Evolutionary conservation across 2,888 invertebrate species (phyloP), one percentile per base, ranked within the genome.

Genomic region (Hofmannophila pseudospretella): DNA sequence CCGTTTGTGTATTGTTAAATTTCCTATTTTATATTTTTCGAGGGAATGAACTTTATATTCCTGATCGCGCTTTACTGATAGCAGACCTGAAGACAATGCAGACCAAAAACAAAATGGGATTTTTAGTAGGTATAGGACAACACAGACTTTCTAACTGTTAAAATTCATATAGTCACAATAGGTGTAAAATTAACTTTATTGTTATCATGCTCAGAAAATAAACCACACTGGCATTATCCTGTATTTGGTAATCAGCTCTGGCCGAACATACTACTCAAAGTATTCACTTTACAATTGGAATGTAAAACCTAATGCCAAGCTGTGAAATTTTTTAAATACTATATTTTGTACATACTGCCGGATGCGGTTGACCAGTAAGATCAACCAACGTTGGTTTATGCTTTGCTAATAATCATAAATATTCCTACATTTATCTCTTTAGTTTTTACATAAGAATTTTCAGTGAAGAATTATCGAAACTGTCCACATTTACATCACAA

Each of bases 181-280:
- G 41, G 40, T 61, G 62, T 58, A 58, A 70, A 68, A 67, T 64
- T 65, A 64, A 76, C 76, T 77, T 78, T 76, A 37, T 38, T 41
- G 51, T 65, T 65, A 66, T 62, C 65, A 63, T 57, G 63, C 67
- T 71, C 65, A 65, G 70, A 79, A 75, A 79, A 74, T 71, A 74
- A 73, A 70, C 69, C 70, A 75, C 68, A 74, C 73, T 64, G 67
- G 46, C 64, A 51, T n/a, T 63, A 58, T 51, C 50, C 51, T 58
- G 54, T 78, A 77, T 82, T 82, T 84, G 84, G 81, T 79, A 75
- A 67, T 69, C 71, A 75, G 77, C 78, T 73, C 67, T 58, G 72
- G 71, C 70, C 64, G 62, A 23, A 68, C 63, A 52, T 59, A 54
- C 49, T 51, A 48, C 47, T 51, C 48, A 49, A 49, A 49, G 55